phyloP scores from a whole-genome alignment of 2,888 invertebrate genomes.

The Pyrocoelia pectoralis region DNA sequence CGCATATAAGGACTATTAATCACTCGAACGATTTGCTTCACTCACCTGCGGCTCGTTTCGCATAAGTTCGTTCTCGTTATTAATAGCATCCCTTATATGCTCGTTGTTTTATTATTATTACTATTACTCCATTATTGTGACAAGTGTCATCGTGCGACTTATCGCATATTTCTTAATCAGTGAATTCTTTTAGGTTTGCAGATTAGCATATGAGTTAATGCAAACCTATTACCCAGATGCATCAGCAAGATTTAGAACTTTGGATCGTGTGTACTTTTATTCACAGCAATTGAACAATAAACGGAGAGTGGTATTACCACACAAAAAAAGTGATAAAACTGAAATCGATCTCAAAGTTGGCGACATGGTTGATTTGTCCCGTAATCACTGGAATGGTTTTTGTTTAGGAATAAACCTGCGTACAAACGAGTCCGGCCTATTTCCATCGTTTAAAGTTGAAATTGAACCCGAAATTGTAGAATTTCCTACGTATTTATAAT shows the following conservation, averaged over 20 bases:
- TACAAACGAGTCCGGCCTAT: conserved; percentile 77
- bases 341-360: conserved; percentile 79
- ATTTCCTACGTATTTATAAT: conserved; percentile 85
- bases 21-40: no score
- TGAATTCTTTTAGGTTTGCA: conserved; percentile 75
- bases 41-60: no score
- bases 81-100: no score
- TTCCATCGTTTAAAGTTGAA: conserved; percentile 82
- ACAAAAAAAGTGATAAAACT: conserved; percentile 66
- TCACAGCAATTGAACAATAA: conserved; percentile 95
- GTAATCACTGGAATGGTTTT: conserved; percentile 97
- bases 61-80: no score
- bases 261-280: conserved; percentile 98
- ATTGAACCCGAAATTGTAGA: conserved; percentile 84
- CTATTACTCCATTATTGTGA: no score
- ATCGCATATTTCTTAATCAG: no score
- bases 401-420: conserved; percentile 89
- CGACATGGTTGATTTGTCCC: conserved; percentile 89
- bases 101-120: no score
- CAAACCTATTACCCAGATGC: conserved; percentile 80
- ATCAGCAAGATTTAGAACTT: conserved; percentile 79
- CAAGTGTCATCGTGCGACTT: no score
- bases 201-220: conserved; percentile 98
- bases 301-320: conserved; percentile 76
- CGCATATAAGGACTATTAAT: no score